Percentiles rank a stretch among this genome's conserved stretches.
Conservation (phyloP, 2,888 invertebrate species). For the Dryococelus australis region DNA sequence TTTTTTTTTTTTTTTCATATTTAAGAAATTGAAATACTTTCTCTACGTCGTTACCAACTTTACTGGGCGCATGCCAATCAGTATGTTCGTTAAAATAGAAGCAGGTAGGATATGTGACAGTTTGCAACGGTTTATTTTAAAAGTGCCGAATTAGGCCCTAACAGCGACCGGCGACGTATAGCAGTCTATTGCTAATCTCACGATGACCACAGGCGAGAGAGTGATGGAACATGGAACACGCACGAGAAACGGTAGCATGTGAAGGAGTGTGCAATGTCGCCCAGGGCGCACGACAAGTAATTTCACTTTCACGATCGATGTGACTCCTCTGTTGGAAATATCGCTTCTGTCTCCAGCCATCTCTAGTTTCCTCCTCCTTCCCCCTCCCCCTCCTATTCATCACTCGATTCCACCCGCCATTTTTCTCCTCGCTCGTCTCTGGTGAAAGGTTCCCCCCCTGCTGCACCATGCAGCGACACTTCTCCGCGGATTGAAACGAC, state of each 20-base stretch:
- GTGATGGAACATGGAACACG: not conserved
- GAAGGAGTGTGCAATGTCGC: not conserved
- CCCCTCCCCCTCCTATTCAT: not conserved
- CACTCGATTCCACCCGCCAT: not conserved
- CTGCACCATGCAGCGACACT: not conserved
- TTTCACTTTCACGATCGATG: not conserved
- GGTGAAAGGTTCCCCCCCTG: not conserved
- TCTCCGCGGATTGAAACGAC: not conserved
- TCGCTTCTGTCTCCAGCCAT: slow-evolving; percentile 16
- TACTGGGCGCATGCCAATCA: no score
- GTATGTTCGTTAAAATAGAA: no score
- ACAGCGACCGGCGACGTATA: not conserved
- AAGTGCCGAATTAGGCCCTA: no score
- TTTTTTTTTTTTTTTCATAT: no score
- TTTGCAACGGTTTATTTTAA: no score
- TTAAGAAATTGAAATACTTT: no score
- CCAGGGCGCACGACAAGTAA: not conserved
- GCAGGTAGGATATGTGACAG: no score
- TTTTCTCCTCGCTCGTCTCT: not conserved
- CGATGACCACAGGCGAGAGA: not conserved
- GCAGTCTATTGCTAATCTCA: not conserved
- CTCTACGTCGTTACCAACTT: no score
- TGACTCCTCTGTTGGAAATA: slow-evolving; percentile 5
- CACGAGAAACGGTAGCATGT: not conserved
- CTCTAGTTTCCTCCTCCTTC: not conserved